Evolutionary conservation across 2,888 invertebrate genomes (phyloP).

Genomic region (Dolichopus griseipennis): DNA sequence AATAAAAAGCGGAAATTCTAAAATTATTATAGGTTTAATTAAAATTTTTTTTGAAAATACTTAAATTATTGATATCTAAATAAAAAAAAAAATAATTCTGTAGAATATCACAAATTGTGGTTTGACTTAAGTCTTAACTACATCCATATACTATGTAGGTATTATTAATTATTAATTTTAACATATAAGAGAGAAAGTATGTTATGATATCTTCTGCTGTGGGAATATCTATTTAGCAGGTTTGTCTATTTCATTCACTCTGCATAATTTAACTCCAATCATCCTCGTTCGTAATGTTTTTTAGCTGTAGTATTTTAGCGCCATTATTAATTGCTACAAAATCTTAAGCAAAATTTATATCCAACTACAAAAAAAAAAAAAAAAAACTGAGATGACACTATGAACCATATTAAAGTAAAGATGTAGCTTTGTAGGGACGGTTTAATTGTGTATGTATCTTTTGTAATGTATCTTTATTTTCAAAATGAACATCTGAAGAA

Average conservation of each 20-base stretch:
- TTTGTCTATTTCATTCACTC: constrained; percentile 1
- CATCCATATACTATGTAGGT: not conserved
- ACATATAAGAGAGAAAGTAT: not conserved
- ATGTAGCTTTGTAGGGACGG: not conserved
- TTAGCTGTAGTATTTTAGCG: constrained; percentile 1
- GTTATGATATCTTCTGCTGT: not conserved
- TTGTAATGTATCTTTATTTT: not conserved
- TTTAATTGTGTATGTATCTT: not conserved
- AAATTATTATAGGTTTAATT: too few species aligned
- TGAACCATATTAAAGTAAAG: not conserved
- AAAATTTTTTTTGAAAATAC: too few species aligned
- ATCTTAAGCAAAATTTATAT: not conserved
- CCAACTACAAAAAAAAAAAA: not conserved
- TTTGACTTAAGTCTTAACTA: not conserved
- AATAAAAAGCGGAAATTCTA: too few species aligned
- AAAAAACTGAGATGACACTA: constrained; percentile 1
- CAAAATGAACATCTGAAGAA: not conserved
- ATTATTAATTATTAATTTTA: not conserved
- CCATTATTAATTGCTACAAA: not conserved
- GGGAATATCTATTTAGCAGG: not conserved
- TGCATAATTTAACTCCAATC: not conserved
- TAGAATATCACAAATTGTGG: not conserved
- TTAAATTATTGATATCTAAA: too few species aligned
- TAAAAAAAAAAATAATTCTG: not conserved
- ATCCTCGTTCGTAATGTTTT: not conserved